Percentiles rank a stretch among this genome's conserved stretches.
Evolutionary conservation across 2,113 vertebrate genomes (phyloP).

Genomic region (Paratilapia polleni): DNA sequence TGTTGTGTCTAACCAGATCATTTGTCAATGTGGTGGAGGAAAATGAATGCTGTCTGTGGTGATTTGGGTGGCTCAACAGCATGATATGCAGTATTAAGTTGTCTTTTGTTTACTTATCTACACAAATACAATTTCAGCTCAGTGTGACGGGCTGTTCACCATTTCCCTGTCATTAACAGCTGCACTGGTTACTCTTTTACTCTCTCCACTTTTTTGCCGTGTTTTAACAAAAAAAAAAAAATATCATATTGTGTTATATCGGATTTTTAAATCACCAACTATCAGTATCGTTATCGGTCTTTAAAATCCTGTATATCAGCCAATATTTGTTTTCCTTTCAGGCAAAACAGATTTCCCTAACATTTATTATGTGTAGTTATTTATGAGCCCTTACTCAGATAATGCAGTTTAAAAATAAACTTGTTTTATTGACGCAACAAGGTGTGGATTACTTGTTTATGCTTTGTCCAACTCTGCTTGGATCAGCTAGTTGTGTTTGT

Average conservation of each 20-base stretch:
- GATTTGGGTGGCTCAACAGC: neutral
- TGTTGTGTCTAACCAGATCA: neutral
- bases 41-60: neutral
- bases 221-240: neutral
- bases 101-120: neutral
- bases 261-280: too few relatives aligned
- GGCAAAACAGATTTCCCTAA: too few relatives aligned
- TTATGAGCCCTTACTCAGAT: too few relatives aligned
- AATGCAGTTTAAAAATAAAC: too few relatives aligned
- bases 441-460: too few relatives aligned
- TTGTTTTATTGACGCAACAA: too few relatives aligned
- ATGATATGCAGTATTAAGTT: neutral
- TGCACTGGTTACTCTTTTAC: neutral
- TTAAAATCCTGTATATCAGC: too few relatives aligned
- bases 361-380: too few relatives aligned
- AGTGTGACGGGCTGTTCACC: neutral
- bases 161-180: neutral
- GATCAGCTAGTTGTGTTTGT: too few relatives aligned
- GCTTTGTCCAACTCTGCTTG: too few relatives aligned
- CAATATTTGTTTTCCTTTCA: too few relatives aligned
- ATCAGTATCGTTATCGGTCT: too few relatives aligned
- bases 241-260: neutral
- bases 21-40: neutral
- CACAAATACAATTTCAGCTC: neutral
- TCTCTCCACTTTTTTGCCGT: neutral